Percentiles rank a stretch among this genome's conserved stretches.
phyloP scores from a whole-genome alignment of 2,113 vertebrate species.

The Felis catus region DNA sequence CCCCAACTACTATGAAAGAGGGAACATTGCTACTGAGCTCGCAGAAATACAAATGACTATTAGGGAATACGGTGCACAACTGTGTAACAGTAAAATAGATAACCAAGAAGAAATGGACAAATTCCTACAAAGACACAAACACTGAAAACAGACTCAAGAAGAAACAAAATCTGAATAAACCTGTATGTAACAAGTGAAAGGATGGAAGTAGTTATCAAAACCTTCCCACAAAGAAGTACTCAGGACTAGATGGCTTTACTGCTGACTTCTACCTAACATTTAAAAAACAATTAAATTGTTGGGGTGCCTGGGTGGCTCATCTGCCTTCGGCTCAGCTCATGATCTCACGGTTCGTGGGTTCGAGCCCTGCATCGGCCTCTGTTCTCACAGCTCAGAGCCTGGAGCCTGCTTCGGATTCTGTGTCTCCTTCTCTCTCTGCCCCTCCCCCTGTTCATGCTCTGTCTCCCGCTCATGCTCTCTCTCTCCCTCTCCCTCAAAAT shows the following conservation, averaged over 20 bases:
- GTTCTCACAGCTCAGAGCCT: too few species aligned
- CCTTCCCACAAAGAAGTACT: background rate
- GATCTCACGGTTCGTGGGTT: too few species aligned
- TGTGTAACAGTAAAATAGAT: background rate
- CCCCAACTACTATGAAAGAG: background rate
- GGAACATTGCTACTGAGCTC: background rate
- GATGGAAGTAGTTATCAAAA: background rate
- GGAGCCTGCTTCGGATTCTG: too few species aligned
- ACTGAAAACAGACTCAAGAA: background rate
- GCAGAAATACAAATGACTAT: background rate
- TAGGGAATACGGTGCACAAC: background rate
- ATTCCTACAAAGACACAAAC: background rate
- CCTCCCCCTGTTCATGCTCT: too few species aligned
- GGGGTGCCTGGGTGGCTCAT: too few species aligned
- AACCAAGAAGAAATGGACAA: background rate
- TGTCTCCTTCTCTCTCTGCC: too few species aligned
- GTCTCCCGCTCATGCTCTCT: too few species aligned
- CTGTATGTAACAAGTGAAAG: conserved; percentile 4
- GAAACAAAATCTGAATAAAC: background rate
- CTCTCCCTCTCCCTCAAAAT: too few species aligned
- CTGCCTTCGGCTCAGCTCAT: too few species aligned
- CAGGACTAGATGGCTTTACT: background rate
- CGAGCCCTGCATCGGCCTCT: too few species aligned
- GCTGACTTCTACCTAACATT: background rate
- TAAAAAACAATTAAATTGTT: background rate